These are phyloP conservation scores for Acleris holmiana DNA, from an alignment of 2,888 invertebrate genomes.

Conservation along the genomic window DNA sequence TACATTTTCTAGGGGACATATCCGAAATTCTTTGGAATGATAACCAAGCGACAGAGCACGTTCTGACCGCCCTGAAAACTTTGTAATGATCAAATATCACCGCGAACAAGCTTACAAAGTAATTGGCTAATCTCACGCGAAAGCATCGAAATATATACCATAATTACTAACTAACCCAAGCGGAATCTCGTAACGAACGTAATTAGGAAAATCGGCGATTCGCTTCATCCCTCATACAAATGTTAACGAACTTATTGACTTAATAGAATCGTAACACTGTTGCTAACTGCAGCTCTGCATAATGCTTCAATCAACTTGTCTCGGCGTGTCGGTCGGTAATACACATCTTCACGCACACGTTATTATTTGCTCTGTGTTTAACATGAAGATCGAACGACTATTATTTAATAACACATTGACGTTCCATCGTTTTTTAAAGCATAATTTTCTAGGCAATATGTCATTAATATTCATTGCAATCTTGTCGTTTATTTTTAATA, in stretches of 20 bases:
- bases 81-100: too few species aligned
- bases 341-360: slow-evolving; percentile 47
- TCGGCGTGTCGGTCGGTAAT: slow-evolving; percentile 40
- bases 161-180: background rate
- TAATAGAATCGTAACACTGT: slow-evolving; percentile 19
- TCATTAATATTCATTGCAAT: too few species aligned
- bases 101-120: too few species aligned
- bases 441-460: too few species aligned
- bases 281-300: slow-evolving; percentile 37
- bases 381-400: background rate
- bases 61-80: too few species aligned
- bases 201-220: slow-evolving; percentile 18
- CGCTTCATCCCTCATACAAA: slow-evolving; percentile 20
- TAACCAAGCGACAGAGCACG: too few species aligned
- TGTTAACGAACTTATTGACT: slow-evolving; percentile 7
- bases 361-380: slow-evolving; percentile 42
- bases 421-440: background rate
- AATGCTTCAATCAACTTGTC: slow-evolving; percentile 48
- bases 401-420: background rate
- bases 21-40: too few species aligned
- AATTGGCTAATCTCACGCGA: too few species aligned
- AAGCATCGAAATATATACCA: background rate
- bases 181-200: slow-evolving; percentile 13
- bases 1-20: too few species aligned
- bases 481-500: too few species aligned